Conservation (phyloP, 2,888 invertebrate genomes). For the Himalopsyche kuldschensis region DNA sequence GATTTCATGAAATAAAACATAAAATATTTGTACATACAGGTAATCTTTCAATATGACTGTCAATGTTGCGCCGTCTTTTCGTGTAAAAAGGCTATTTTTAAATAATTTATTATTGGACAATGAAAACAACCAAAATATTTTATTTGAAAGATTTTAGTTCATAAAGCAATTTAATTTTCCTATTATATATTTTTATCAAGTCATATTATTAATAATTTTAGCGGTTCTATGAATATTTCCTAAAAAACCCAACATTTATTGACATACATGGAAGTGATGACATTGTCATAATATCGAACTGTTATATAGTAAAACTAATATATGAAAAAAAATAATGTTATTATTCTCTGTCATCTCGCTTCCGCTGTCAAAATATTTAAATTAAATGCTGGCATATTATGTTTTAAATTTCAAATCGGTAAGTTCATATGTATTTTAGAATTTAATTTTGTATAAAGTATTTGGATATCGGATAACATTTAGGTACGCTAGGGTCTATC, state of each 20-base stretch:
- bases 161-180: background rate
- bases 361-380: background rate
- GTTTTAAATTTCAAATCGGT: background rate
- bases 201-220: background rate
- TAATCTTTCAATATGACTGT: background rate
- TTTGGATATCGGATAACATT: background rate
- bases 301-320: background rate
- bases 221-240: background rate
- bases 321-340: background rate
- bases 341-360: background rate
- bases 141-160: background rate
- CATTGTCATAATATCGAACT: background rate
- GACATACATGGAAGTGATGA: background rate
- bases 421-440: background rate
- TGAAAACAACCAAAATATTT: background rate
- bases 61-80: background rate
- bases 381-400: background rate
- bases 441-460: background rate
- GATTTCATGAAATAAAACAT: background rate
- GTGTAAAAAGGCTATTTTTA: background rate
- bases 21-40: background rate
- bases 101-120: background rate
- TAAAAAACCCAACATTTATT: background rate
- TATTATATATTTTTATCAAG: background rate
- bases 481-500: slow-evolving; percentile 3